These are phyloP conservation scores for Tridacna crocea DNA, from an alignment of 2,888 invertebrate species.

Conservation along the genomic window DNA sequence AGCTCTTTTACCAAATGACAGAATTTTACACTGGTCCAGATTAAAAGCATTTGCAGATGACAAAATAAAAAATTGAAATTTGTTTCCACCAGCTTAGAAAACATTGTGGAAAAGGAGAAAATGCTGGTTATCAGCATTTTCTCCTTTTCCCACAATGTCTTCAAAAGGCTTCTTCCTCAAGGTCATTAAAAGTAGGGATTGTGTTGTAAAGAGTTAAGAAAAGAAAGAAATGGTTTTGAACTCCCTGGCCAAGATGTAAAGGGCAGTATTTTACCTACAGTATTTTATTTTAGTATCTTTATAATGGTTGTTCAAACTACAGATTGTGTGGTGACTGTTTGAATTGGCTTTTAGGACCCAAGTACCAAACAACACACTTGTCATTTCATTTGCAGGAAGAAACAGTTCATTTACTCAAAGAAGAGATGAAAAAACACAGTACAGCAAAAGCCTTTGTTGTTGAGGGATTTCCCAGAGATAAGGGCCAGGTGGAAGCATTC, in stretches of 20 bases:
- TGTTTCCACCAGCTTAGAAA: not conserved
- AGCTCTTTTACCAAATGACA: too few relatives aligned
- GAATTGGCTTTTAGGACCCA: not conserved
- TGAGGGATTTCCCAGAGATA: conserved; percentile 77
- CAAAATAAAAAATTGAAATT: too few relatives aligned
- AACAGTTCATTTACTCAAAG: conserved; percentile 81
- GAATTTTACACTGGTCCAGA: too few relatives aligned
- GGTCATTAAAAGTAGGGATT: too few relatives aligned
- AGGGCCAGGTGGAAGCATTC: conserved; percentile 75
- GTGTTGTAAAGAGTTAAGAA: too few relatives aligned
- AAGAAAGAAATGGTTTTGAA: too few relatives aligned
- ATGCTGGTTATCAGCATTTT: not conserved
- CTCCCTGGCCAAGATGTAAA: too few relatives aligned
- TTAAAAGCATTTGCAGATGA: too few relatives aligned
- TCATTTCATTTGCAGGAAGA: conserved; percentile 78
- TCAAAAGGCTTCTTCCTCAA: not conserved
- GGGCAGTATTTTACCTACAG: too few relatives aligned
- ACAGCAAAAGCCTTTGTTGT: conserved; percentile 74
- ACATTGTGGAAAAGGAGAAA: not conserved
- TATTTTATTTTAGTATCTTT: too few relatives aligned
- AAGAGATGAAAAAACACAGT: conserved; percentile 67
- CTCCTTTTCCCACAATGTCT: not conserved
- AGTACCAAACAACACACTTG: not conserved
- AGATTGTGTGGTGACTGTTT: not conserved
- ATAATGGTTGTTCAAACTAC: not conserved